Conservation (phyloP, 2,113 vertebrate genomes). For the Coreoperca whiteheadi region DNA sequence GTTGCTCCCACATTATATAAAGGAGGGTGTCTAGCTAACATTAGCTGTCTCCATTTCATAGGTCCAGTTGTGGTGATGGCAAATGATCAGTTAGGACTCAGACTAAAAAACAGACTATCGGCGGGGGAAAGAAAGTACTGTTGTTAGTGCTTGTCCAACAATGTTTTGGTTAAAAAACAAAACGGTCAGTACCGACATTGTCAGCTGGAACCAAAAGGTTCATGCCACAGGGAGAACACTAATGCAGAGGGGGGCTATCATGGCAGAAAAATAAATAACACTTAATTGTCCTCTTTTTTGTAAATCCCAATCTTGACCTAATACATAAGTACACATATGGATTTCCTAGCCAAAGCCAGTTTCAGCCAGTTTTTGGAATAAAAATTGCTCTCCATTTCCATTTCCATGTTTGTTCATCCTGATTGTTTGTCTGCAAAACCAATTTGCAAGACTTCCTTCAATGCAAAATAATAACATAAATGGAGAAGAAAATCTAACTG, state of each 20-base stretch:
- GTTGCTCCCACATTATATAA: background rate
- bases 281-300: background rate
- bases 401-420: background rate
- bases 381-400: background rate
- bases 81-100: no score
- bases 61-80: background rate
- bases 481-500: conserved; percentile 4
- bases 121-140: no score
- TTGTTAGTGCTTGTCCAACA: background rate
- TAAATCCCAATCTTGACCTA: background rate
- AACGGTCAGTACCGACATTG: background rate
- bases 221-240: background rate
- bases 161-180: background rate
- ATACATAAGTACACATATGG: background rate
- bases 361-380: background rate
- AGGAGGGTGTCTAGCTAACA: no score
- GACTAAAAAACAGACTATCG: no score
- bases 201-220: background rate
- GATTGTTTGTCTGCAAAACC: conserved; percentile 14
- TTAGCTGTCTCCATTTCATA: no score
- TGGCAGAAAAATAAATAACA: background rate
- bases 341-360: background rate
- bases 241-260: background rate
- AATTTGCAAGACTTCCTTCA: conserved; percentile 15
- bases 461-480: conserved; percentile 26